A percentile compares a stretch with the other conserved stretches of the same genome.
phyloP scores from a whole-genome alignment of 2,113 vertebrate species.

The Esox niger region DNA sequence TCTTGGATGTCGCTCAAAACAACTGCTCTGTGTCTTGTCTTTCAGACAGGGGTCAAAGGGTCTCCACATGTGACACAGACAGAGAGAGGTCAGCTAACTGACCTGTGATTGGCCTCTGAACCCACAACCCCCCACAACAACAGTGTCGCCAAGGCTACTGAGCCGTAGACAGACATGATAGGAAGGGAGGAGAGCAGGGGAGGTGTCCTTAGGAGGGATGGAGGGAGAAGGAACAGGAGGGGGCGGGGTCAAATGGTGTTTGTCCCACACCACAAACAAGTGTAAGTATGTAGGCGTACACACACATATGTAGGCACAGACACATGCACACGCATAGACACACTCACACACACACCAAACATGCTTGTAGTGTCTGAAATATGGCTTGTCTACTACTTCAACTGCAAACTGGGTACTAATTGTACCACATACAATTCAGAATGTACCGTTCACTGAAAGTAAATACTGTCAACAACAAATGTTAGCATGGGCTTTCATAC shows the following conservation, averaged over 20 bases:
- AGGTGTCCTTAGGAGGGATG: too few species aligned
- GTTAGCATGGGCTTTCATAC: too few species aligned
- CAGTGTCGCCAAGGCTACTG: slow-evolving; percentile 53
- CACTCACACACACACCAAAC: not conserved
- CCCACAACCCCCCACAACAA: slow-evolving; percentile 19
- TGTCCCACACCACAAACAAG: slow-evolving; percentile 21
- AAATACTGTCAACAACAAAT: too few species aligned
- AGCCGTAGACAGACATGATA: slow-evolving; percentile 60
- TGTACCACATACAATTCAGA: too few species aligned
- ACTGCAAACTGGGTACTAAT: too few species aligned
- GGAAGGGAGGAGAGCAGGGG: not conserved
- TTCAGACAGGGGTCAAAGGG: slow-evolving; percentile 51
- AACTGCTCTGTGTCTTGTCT: slow-evolving; percentile 40
- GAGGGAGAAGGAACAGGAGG: not conserved
- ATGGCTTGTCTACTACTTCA: too few species aligned
- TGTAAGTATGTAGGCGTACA: slow-evolving; percentile 17
- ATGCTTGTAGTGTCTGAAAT: too few species aligned
- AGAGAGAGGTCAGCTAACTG: slow-evolving; percentile 53
- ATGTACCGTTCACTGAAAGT: too few species aligned
- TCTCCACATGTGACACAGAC: slow-evolving; percentile 55
- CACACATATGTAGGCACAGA: not conserved
- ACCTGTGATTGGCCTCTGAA: slow-evolving; percentile 56
- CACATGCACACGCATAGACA: slow-evolving; percentile 1
- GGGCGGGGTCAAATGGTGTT: slow-evolving; percentile 45
- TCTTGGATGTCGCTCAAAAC: slow-evolving; percentile 12